A percentile compares a stretch with the other conserved stretches of the same genome.
phyloP scores from a whole-genome alignment of 2,888 invertebrate species.

The Dendrolimus pini region DNA sequence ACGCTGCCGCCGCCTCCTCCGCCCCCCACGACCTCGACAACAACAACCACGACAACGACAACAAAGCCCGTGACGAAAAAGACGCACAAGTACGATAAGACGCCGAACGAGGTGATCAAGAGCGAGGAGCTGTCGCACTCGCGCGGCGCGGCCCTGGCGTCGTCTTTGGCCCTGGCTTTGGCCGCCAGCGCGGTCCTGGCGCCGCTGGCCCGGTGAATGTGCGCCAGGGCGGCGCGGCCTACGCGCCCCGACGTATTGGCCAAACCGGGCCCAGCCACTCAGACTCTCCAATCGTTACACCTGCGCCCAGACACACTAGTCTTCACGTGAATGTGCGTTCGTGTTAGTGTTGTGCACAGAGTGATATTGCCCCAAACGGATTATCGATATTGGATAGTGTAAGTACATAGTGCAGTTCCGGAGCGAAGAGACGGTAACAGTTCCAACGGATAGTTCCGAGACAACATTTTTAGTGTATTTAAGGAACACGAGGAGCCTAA shows the following conservation, averaged over 20 bases:
- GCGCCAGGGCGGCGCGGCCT: conserved; percentile 60
- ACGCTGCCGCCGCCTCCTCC: conserved; percentile 75
- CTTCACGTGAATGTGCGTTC: conserved; percentile 52
- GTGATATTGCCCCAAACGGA: conserved; percentile 32
- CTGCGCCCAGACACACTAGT: conserved; percentile 63
- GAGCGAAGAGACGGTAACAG: conserved; percentile 17
- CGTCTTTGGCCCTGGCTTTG: conserved; percentile 61
- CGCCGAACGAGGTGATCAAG: conserved; percentile 94
- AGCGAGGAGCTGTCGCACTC: conserved; percentile 92
- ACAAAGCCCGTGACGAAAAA: conserved; percentile 82
- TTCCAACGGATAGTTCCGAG: conserved; percentile 21
- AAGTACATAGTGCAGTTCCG: conserved; percentile 16
- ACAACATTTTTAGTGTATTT: conserved; percentile 20
- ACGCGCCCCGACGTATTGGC: conserved; percentile 61
- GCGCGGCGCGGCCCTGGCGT: conserved; percentile 65
- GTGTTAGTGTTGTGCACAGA: conserved; percentile 22
- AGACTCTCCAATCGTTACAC: conserved; percentile 55
- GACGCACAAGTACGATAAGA: conserved; percentile 90
- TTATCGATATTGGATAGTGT: conserved; percentile 20
- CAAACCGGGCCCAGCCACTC: conserved; percentile 62
- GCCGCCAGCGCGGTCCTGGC: conserved; percentile 66
- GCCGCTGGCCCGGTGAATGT: conserved; percentile 73
- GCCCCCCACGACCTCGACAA: conserved; percentile 67
- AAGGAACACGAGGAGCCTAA: conserved; percentile 59
- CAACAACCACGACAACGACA: conserved; percentile 65